These are phyloP conservation scores for Acanthiza pusilla DNA, from an alignment of 2,797 vertebrate species.

Conservation along the genomic window DNA sequence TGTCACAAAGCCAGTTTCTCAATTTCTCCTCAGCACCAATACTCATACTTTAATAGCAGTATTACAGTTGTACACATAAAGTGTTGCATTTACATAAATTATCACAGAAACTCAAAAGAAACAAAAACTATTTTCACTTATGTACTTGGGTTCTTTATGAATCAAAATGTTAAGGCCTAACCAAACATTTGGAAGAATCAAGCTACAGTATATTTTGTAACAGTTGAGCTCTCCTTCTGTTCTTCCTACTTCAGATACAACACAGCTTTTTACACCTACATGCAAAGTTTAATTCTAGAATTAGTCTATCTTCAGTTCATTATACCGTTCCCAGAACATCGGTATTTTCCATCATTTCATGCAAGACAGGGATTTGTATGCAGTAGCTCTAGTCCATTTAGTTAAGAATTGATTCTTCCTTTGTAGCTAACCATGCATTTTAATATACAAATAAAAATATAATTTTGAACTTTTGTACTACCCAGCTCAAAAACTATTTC, in stretches of 20 bases:
- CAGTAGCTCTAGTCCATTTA: neutral
- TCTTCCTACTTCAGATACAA: neutral
- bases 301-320: neutral
- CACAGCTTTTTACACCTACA: conserved; percentile 12
- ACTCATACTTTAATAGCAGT: neutral
- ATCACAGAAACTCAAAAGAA: neutral
- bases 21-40: neutral
- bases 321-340: neutral
- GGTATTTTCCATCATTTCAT: neutral
- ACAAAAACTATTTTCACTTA: neutral
- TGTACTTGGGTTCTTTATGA: neutral
- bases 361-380: neutral
- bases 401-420: neutral
- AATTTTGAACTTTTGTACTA: neutral
- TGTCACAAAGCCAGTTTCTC: neutral
- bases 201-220: neutral
- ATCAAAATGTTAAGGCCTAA: neutral
- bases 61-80: neutral
- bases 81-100: neutral
- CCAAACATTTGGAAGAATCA: neutral
- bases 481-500: neutral
- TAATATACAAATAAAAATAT: neutral
- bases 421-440: neutral
- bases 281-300: neutral
- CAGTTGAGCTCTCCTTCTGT: neutral